Evolutionary conservation across 2,888 invertebrate genomes (phyloP), one percentile per base, ranked within the genome.

Genomic region (Dryococelus australis): DNA sequence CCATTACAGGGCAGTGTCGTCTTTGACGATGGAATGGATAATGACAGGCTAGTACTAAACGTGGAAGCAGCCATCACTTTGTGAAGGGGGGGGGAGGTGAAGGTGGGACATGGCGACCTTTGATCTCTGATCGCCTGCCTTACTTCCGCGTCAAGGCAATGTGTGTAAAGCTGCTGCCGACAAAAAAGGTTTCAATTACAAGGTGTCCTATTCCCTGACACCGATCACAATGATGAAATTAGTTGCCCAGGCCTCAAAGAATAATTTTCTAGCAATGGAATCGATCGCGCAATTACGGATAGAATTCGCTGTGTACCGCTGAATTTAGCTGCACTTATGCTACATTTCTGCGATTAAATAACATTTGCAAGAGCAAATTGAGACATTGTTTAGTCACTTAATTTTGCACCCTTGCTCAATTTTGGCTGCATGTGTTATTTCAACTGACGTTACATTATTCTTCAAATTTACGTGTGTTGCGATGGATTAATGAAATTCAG

Each of bases 1-100:
- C 65, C 65, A n/a, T 65, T n/a, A 65, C 65, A 65, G 65, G n/a
- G 65, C 65, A 9, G 65, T n/a, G 65, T 65, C 65, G 65, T 65
- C 65, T 65, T 65, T 65, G 65, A 65, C 65, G 65, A n/a, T 20
- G 65, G n/a, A 65, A 65, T n/a, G 65, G 65, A 24, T n/a, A n/a
- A n/a, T 65, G 65, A 65, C 65, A 65, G n/a, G 65, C 24, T 8
- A 9, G 65, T 24, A 65, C 65, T 9, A 24, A n/a, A n/a, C 65
- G 65, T n/a, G 20, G 24, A 3, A 65, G 10, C 65, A 13, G 65
- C 13, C 65, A 65, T 65, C 65, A 20, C 6, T 65, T 9, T 16
- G 16, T n/a, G n/a, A n/a, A n/a, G n/a, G n/a, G n/a, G n/a, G n/a
- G n/a, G n/a, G n/a, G 20, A 65, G 4, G 20, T 16, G 24, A 20